Evolutionary conservation across 2,888 invertebrate genomes (phyloP).

Genomic region (Hedychridium roseum): DNA sequence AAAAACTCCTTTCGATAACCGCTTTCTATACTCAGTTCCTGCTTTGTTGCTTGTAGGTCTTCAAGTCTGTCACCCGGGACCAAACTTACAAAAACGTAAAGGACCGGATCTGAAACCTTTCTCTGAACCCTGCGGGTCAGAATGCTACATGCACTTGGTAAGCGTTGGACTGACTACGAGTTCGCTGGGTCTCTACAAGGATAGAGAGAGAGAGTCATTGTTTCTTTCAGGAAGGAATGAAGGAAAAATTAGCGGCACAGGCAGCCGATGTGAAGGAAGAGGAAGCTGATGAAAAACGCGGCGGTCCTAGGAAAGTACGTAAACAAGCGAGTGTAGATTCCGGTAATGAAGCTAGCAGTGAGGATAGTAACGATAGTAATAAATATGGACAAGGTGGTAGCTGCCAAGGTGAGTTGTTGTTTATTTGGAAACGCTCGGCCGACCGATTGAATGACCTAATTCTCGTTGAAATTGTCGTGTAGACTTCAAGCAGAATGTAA

Average conservation of each 20-base stretch:
- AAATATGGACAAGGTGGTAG: slow-evolving; percentile 74
- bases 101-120: slow-evolving; percentile 89
- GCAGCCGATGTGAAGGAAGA: slow-evolving; percentile 69
- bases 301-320: slow-evolving; percentile 67
- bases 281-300: slow-evolving; percentile 63
- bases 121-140: slow-evolving; percentile 83
- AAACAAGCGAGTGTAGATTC: slow-evolving; percentile 80
- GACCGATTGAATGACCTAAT: too few relatives aligned
- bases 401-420: slow-evolving; percentile 52
- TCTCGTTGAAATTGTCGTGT: too few relatives aligned
- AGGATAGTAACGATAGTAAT: slow-evolving; percentile 92
- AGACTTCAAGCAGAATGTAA: slow-evolving; percentile 62
- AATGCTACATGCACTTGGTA: slow-evolving; percentile 89
- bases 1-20: too few relatives aligned
- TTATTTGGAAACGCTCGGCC: too few relatives aligned
- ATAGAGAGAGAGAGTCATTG: too few relatives aligned
- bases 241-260: slow-evolving; percentile 78
- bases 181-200: not conserved
- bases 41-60: slow-evolving; percentile 70
- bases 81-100: slow-evolving; percentile 86
- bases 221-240: slow-evolving; percentile 78
- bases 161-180: slow-evolving; percentile 43
- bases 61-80: slow-evolving; percentile 90
- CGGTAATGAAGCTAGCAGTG: slow-evolving; percentile 92
- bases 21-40: too few relatives aligned